A percentile compares a stretch with the other conserved stretches of the same genome.
phyloP scores from a whole-genome alignment of 53 echinoderm and acorn worm genomes.

The Paelopatides confundens region DNA sequence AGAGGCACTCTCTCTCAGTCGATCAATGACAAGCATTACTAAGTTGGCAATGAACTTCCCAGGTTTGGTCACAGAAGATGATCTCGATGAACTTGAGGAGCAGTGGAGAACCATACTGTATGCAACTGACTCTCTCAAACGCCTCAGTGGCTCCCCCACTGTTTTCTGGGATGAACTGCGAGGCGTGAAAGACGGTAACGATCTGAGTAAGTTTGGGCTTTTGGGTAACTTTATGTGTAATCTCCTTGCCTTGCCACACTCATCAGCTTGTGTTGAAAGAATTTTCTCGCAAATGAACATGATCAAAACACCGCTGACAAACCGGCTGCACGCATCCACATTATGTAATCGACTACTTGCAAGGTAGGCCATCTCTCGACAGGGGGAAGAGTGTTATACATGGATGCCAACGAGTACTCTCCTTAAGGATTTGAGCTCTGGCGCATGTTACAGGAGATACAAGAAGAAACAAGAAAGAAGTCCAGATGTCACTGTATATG shows the following conservation, averaged over 20 bases:
- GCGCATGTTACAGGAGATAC: conserved; percentile 3
- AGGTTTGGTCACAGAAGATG: conserved; percentile 23
- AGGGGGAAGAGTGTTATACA: conserved; percentile 19
- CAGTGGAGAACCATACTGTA: conserved; percentile 40
- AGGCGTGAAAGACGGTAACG: conserved; percentile 16
- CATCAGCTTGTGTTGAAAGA: conserved; percentile 36
- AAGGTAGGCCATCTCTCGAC: conserved; percentile 18
- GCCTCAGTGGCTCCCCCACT: conserved; percentile 22
- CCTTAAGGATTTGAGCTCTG: not conserved
- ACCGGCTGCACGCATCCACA: conserved; percentile 37
- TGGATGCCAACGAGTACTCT: not conserved
- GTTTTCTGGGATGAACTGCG: conserved; percentile 40
- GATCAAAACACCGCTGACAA: conserved; percentile 40
- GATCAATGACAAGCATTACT: conserved; percentile 30
- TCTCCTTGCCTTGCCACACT: conserved; percentile 36
- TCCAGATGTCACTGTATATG: too few relatives aligned
- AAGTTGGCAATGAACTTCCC: conserved; percentile 34
- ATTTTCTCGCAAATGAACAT: conserved; percentile 46
- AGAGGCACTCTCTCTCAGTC: conserved; percentile 37
- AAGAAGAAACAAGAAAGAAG: not conserved
- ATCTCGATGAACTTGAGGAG: conserved; percentile 35
- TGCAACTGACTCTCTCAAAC: conserved; percentile 23
- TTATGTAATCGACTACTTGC: conserved; percentile 35
- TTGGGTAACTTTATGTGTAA: conserved; percentile 25
- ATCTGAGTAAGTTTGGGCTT: conserved; percentile 5